These are phyloP conservation scores for Taenioides sp. DNA, from an alignment of 2,797 vertebrate genomes.

Conservation along the genomic window DNA sequence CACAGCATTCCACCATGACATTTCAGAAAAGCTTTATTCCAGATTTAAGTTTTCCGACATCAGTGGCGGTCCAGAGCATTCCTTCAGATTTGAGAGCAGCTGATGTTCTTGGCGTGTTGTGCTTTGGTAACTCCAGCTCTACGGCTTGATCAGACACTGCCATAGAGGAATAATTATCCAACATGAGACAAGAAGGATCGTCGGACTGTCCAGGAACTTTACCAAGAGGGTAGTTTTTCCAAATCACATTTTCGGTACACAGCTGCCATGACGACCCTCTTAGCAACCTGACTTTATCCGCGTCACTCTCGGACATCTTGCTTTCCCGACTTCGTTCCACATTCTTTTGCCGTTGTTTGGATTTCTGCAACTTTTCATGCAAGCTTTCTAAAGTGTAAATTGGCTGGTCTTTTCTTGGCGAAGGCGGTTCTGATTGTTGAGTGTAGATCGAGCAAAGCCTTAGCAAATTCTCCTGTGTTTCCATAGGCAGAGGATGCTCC, in stretches of 20 bases:
- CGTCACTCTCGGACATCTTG: constrained; percentile 57
- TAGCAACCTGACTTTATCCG: constrained; percentile 79
- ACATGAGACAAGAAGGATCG: constrained; percentile 87
- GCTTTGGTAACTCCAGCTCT: constrained; percentile 68
- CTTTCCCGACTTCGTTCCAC: constrained; percentile 50
- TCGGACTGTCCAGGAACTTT: constrained; percentile 89
- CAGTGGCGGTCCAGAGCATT: constrained; percentile 71
- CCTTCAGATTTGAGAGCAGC: constrained; percentile 62
- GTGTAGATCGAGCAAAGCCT: constrained; percentile 91
- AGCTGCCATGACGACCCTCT: constrained; percentile 89
- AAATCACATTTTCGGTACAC: constrained; percentile 82
- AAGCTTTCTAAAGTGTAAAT: constrained; percentile 89
- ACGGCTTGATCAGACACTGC: constrained; percentile 88
- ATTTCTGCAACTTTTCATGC: constrained; percentile 76
- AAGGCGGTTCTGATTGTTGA: constrained; percentile 55
- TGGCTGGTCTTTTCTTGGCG: constrained; percentile 64
- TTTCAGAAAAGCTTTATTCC: constrained; percentile 79
- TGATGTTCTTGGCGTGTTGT: constrained; percentile 38
- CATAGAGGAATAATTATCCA: constrained; percentile 86
- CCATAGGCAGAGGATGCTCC: constrained; percentile 82
- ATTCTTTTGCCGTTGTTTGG: constrained; percentile 28
- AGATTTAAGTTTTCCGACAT: constrained; percentile 74
- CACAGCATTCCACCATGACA: neutral
- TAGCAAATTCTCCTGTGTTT: constrained; percentile 84
- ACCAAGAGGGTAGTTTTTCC: constrained; percentile 88